phyloP scores from a whole-genome alignment of 2,888 invertebrate genomes.

The Myathropa florea region DNA sequence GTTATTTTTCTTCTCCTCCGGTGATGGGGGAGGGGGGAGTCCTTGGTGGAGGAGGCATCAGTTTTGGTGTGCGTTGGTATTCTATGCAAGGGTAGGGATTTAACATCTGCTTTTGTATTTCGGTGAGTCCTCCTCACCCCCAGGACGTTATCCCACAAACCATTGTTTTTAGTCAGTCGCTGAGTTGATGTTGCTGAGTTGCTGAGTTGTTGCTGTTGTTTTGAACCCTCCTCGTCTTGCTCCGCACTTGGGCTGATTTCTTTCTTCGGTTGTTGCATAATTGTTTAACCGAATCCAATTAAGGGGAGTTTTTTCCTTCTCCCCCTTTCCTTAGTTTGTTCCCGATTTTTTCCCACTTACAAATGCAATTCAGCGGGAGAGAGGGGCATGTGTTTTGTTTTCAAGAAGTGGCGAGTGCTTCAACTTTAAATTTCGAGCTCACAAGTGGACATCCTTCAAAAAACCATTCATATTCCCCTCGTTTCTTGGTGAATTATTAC shows the following conservation, averaged over 20 bases:
- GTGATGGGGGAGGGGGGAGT: not conserved
- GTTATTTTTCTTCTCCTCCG: not conserved
- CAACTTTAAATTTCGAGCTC: not conserved
- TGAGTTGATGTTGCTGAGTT: not conserved
- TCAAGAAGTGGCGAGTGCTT: not conserved
- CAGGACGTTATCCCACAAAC: not conserved
- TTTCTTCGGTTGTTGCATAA: constrained; percentile 64
- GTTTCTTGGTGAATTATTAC: no score
- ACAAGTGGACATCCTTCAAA: not conserved
- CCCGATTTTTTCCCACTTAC: constrained; percentile 47
- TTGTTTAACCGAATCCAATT: constrained; percentile 68
- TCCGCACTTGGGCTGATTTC: constrained; percentile 20
- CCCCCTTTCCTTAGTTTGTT: not conserved
- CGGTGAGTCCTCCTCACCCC: not conserved
- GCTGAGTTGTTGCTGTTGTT: not conserved
- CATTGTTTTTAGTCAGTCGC: constrained; percentile 50
- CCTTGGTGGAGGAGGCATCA: not conserved
- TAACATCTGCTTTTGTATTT: constrained; percentile 63
- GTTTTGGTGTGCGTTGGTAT: constrained; percentile 6
- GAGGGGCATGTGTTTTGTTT: constrained; percentile 11
- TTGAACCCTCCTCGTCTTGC: not conserved
- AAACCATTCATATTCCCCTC: no score
- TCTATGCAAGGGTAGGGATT: constrained; percentile 41
- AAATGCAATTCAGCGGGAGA: constrained; percentile 39
- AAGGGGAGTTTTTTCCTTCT: constrained; percentile 38